phyloP scores from a whole-genome alignment of 2,113 vertebrate genomes.

The Bujurquina vittata region DNA sequence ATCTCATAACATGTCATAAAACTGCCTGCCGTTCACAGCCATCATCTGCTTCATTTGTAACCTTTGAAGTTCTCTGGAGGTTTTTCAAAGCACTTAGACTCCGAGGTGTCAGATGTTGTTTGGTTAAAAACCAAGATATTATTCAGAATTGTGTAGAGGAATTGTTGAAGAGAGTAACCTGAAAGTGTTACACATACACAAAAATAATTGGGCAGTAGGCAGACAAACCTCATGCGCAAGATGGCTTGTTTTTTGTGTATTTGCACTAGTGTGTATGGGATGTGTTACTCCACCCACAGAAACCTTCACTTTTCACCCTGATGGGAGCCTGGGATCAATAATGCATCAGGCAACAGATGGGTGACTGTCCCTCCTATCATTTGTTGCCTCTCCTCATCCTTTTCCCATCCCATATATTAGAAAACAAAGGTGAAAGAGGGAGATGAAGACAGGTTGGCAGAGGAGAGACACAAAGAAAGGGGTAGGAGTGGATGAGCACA shows the following conservation, averaged over 20 bases:
- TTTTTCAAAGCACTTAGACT: not conserved
- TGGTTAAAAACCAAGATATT: constrained; percentile 7
- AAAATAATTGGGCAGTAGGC: not conserved
- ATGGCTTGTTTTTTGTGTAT: constrained; percentile 8
- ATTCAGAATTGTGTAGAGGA: not conserved
- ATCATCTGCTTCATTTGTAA: constrained; percentile 44
- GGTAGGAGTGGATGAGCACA: constrained; percentile 1
- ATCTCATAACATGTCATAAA: constrained; percentile 42
- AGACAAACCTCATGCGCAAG: not conserved
- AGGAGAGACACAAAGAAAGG: constrained; percentile 18
- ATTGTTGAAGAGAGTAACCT: not conserved
- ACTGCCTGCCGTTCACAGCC: not conserved
- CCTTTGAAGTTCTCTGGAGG: constrained; percentile 4
- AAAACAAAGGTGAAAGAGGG: constrained; percentile 61
- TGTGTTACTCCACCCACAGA: constrained; percentile 22
- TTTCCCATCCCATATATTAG: constrained; percentile 47
- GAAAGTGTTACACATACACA: not conserved
- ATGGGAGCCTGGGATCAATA: constrained; percentile 73
- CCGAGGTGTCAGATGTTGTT: constrained; percentile 5
- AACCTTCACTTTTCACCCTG: constrained; percentile 63
- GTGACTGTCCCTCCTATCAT: constrained; percentile 68
- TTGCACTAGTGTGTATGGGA: constrained; percentile 1
- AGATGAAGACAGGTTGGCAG: constrained; percentile 33
- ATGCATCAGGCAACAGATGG: constrained; percentile 75
- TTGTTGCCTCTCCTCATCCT: constrained; percentile 61